phyloP scores from a whole-genome alignment of 2,797 vertebrate species.

The Chloroceryle inda region DNA sequence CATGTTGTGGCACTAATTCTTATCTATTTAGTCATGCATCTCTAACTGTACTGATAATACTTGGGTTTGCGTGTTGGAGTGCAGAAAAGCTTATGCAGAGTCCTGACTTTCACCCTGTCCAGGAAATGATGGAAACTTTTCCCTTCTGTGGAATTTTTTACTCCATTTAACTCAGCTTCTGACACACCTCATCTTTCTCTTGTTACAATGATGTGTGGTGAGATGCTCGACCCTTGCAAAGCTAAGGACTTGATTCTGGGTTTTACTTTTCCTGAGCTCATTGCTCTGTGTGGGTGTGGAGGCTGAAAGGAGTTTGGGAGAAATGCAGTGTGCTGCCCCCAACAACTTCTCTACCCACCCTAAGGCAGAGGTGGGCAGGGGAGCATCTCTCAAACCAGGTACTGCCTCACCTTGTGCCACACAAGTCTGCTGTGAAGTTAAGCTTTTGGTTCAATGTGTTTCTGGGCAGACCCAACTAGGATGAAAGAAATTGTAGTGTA shows the following conservation, averaged over 20 bases:
- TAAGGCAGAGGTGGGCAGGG: not conserved
- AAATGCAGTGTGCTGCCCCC: not conserved
- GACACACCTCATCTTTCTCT: not conserved
- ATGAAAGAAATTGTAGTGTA: not conserved
- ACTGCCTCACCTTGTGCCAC: not conserved
- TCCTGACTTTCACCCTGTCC: not conserved
- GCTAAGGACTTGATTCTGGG: not conserved
- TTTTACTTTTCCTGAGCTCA: not conserved
- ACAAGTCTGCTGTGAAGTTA: not conserved
- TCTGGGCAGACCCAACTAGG: not conserved
- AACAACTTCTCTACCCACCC: not conserved
- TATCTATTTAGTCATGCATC: not conserved
- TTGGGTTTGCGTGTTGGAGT: not conserved
- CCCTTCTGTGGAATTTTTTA: not conserved
- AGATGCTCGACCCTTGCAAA: not conserved
- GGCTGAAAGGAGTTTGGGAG: not conserved
- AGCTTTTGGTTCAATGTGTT: accelerated
- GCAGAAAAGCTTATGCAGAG: not conserved
- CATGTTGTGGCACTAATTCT: not conserved
- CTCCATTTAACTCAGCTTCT: not conserved
- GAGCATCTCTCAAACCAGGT: not conserved
- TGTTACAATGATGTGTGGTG: not conserved
- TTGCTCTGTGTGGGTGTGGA: not conserved
- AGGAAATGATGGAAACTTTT: not conserved
- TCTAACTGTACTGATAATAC: not conserved